Percentiles rank a stretch among this genome's conserved stretches.
Evolutionary conservation across 2,888 invertebrate species (phyloP).

Genomic region (Chirona hameri): DNA sequence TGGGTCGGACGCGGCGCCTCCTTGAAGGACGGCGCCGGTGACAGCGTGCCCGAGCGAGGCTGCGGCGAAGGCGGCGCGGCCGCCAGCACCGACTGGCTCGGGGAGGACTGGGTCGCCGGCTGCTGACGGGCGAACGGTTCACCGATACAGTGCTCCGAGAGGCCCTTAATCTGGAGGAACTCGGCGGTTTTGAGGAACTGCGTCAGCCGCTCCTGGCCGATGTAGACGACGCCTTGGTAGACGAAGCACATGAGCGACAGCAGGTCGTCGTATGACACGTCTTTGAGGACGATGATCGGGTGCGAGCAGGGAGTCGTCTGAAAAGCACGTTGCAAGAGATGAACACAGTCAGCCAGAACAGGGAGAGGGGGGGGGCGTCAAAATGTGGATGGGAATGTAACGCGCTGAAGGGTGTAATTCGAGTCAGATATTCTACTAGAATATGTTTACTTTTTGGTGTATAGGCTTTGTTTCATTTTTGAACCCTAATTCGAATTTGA

Average conservation of each 20-base stretch:
- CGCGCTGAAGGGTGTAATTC: too few species aligned
- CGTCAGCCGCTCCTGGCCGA: slow-evolving; percentile 61
- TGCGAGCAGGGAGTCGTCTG: slow-evolving; percentile 70
- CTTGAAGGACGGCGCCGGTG: background rate
- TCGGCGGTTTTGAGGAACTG: slow-evolving; percentile 65
- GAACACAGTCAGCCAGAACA: too few species aligned
- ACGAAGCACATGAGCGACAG: slow-evolving; percentile 63
- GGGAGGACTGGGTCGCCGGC: slow-evolving; percentile 5
- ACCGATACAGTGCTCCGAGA: slow-evolving; percentile 49
- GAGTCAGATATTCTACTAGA: too few species aligned
- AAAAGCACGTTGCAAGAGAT: slow-evolving; percentile 33
- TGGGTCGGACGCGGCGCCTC: slow-evolving; percentile 3
- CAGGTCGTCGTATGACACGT: slow-evolving; percentile 63
- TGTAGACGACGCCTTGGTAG: slow-evolving; percentile 68
- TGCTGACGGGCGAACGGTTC: slow-evolving; percentile 35
- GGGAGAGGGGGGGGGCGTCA: too few species aligned
- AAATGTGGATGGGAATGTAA: too few species aligned
- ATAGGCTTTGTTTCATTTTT: too few species aligned
- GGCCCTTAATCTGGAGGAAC: slow-evolving; percentile 62
- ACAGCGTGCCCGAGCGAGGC: background rate
- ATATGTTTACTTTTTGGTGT: too few species aligned
- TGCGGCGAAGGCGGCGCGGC: slow-evolving; percentile 3
- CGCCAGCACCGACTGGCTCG: slow-evolving; percentile 1
- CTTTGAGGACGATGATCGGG: slow-evolving; percentile 67
- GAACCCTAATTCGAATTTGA: too few species aligned